A percentile compares a stretch with the other conserved stretches of the same genome.
phyloP scores from a whole-genome alignment of 2,113 vertebrate species.

The Ceratotherium simum region DNA sequence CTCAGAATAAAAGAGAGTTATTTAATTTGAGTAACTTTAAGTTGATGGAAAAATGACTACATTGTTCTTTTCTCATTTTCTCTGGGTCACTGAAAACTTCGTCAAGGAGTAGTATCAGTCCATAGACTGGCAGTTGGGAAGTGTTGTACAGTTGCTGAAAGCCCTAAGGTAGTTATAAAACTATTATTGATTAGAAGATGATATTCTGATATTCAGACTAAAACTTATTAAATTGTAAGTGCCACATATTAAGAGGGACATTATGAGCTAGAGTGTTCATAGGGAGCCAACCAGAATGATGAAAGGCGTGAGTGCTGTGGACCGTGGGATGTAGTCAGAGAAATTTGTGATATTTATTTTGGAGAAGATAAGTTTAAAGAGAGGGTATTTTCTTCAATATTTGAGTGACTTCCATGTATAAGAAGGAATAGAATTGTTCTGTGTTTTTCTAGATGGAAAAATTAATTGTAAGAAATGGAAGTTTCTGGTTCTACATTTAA shows the following conservation, averaged over 20 bases:
- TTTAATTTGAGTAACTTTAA: slow-evolving; percentile 18
- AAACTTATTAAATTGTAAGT: slow-evolving; percentile 34
- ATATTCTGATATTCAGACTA: background rate
- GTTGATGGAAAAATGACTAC: slow-evolving; percentile 15
- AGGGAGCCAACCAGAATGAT: background rate
- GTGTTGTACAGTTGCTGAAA: slow-evolving; percentile 14
- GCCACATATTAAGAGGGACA: background rate
- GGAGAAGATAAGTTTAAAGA: slow-evolving; percentile 25
- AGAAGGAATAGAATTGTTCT: slow-evolving; percentile 25
- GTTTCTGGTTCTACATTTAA: slow-evolving; percentile 31
- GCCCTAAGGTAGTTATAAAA: background rate
- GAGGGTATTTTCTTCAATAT: background rate
- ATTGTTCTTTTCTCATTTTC: slow-evolving; percentile 12
- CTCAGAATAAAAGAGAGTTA: slow-evolving; percentile 38
- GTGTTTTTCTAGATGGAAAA: background rate
- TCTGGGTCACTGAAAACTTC: background rate
- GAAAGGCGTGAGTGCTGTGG: background rate
- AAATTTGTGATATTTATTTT: slow-evolving; percentile 40
- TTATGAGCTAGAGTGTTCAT: background rate
- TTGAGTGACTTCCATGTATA: background rate
- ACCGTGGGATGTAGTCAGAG: background rate
- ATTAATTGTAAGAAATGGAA: background rate
- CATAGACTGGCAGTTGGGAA: background rate
- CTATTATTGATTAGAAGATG: background rate
- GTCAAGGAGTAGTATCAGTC: background rate